Evolutionary conservation across 2,113 vertebrate species (phyloP).

Genomic region (Callospermophilus lateralis): DNA sequence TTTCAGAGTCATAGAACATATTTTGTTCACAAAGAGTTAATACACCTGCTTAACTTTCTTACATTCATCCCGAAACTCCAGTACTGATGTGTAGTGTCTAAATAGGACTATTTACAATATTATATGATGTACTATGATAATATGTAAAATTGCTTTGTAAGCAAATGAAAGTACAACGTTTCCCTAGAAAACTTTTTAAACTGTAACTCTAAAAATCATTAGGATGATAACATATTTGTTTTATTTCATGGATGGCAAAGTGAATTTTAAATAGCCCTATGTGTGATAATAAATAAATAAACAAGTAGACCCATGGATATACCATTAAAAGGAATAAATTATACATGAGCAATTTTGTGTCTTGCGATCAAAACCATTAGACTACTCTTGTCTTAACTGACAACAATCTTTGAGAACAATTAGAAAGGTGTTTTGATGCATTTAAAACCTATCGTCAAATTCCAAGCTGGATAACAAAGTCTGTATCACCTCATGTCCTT

Average conservation of each 20-base stretch:
- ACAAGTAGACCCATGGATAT: neutral
- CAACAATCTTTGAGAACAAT: neutral
- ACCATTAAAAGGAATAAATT: neutral
- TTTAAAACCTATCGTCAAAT: slow-evolving; percentile 27
- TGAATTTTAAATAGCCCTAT: neutral
- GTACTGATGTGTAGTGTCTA: neutral
- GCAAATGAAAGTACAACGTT: slow-evolving; percentile 50
- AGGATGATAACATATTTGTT: neutral
- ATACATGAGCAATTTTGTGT: neutral
- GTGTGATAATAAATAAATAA: slow-evolving; percentile 25
- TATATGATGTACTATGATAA: neutral
- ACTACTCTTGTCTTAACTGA: slow-evolving; percentile 14
- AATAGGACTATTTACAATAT: neutral
- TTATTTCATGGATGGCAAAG: neutral
- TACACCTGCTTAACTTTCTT: neutral
- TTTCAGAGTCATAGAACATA: neutral
- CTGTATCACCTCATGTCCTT: neutral
- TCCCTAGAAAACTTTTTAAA: slow-evolving; percentile 32
- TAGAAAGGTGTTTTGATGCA: slow-evolving; percentile 13
- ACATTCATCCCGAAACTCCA: neutral
- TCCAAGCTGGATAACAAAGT: neutral
- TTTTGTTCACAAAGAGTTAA: slow-evolving; percentile 58
- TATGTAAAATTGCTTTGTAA: slow-evolving; percentile 34
- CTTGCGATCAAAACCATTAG: no score
- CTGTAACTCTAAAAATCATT: neutral